Conservation (phyloP, 2,113 vertebrate species). For the Maccullochella peelii region DNA sequence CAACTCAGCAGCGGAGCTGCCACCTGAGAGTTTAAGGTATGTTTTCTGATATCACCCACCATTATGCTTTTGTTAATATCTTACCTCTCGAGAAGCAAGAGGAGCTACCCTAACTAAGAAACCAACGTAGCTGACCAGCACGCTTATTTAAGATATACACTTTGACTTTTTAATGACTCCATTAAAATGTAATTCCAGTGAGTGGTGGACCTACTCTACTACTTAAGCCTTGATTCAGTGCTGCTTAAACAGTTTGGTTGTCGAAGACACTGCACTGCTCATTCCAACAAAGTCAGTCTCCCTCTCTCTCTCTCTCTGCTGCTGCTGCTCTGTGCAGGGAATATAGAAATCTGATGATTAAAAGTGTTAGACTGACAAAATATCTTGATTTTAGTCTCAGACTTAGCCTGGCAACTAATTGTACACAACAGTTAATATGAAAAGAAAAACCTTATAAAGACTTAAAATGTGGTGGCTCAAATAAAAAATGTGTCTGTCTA, state of each 20-base stretch:
- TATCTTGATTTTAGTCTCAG: neutral
- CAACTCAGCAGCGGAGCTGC: too few species aligned
- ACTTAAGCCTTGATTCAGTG: neutral
- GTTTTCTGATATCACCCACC: too few species aligned
- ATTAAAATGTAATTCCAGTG: too few species aligned
- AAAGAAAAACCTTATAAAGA: neutral
- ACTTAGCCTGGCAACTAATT: too few species aligned
- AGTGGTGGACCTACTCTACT: neutral
- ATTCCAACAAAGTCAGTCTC: neutral
- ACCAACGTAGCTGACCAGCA: too few species aligned
- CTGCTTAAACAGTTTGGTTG: slow-evolving; percentile 1
- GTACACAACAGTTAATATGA: neutral
- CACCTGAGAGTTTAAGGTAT: too few species aligned
- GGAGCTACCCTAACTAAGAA: too few species aligned
- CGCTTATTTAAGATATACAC: too few species aligned
- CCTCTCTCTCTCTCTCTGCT: neutral
- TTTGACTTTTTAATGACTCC: too few species aligned
- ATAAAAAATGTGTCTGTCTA: neutral
- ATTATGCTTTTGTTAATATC: too few species aligned
- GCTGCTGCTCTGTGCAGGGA: neutral
- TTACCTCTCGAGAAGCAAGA: too few species aligned
- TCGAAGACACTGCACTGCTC: neutral
- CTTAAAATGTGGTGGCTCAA: neutral
- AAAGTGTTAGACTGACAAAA: neutral
- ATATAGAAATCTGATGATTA: neutral